Conservation (phyloP, 2,113 vertebrate species). For the Pelmatolapia mariae region DNA sequence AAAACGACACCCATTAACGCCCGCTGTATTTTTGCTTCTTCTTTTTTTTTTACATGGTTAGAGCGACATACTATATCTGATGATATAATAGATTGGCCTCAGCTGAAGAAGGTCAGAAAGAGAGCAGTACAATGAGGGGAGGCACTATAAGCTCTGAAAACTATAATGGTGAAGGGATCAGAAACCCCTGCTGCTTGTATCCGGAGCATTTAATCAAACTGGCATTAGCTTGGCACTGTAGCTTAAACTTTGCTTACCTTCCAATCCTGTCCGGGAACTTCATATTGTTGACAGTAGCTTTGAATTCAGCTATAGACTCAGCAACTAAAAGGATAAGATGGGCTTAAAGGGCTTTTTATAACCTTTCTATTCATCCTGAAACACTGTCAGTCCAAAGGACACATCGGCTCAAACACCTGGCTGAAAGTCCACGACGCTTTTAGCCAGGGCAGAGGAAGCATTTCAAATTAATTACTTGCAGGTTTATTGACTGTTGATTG, state of each 20-base stretch:
- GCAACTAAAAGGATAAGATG: constrained; percentile 71
- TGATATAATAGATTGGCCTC: constrained; percentile 11
- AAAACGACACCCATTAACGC: neutral
- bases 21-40: neutral
- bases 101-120: constrained; percentile 24
- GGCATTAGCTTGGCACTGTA: constrained; percentile 65
- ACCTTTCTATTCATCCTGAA: constrained; percentile 56
- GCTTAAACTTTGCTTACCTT: constrained; percentile 67
- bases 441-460: neutral
- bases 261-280: constrained; percentile 55
- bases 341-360: constrained; percentile 52
- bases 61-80: neutral
- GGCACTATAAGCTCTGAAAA: constrained; percentile 9
- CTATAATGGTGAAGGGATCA: constrained; percentile 49
- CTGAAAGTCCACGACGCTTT: neutral
- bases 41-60: neutral
- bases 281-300: constrained; percentile 60
- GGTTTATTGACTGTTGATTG: neutral
- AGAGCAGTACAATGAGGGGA: constrained; percentile 6
- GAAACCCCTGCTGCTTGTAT: constrained; percentile 62
- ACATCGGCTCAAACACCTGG: constrained; percentile 30
- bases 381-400: constrained; percentile 8
- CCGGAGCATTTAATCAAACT: constrained; percentile 68
- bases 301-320: constrained; percentile 58
- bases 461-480: neutral